Conservation (phyloP, 2,797 vertebrate genomes). For the Anguilla obscura region DNA sequence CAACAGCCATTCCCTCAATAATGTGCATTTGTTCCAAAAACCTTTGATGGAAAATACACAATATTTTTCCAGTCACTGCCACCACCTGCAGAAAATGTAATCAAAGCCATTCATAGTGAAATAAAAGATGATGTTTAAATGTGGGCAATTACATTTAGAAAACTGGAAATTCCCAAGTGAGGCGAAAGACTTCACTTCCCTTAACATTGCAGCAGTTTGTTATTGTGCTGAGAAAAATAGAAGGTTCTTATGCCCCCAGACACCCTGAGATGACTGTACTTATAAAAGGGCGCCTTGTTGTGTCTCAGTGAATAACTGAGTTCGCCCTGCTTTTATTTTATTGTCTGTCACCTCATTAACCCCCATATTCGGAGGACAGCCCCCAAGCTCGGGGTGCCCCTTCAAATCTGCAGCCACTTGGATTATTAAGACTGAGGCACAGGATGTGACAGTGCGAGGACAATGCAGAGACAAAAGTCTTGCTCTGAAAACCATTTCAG, state of each 20-base stretch:
- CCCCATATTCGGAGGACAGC: slow-evolving; percentile 18
- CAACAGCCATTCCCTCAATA: background rate
- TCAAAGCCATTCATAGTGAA: background rate
- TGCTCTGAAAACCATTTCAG: slow-evolving; percentile 21
- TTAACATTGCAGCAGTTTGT: background rate
- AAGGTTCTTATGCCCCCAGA: background rate
- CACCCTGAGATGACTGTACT: slow-evolving; percentile 4
- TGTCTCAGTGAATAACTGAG: slow-evolving; percentile 10
- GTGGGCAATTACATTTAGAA: background rate
- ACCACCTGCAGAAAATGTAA: background rate
- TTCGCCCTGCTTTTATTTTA: background rate
- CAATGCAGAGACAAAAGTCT: background rate
- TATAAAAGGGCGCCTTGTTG: slow-evolving; percentile 25
- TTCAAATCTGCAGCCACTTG: slow-evolving; percentile 29
- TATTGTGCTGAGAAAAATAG: background rate
- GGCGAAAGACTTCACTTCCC: background rate
- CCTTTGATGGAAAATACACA: background rate
- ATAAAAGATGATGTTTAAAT: background rate
- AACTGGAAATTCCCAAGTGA: background rate
- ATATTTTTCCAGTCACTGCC: background rate
- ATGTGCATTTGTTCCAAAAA: background rate
- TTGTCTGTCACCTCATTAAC: background rate
- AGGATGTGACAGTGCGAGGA: background rate
- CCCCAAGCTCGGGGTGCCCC: background rate
- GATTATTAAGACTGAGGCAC: background rate